Evolutionary conservation across 2,888 invertebrate genomes (phyloP), one percentile per base, ranked within the genome.

Genomic region (Caradrina kadenii): DNA sequence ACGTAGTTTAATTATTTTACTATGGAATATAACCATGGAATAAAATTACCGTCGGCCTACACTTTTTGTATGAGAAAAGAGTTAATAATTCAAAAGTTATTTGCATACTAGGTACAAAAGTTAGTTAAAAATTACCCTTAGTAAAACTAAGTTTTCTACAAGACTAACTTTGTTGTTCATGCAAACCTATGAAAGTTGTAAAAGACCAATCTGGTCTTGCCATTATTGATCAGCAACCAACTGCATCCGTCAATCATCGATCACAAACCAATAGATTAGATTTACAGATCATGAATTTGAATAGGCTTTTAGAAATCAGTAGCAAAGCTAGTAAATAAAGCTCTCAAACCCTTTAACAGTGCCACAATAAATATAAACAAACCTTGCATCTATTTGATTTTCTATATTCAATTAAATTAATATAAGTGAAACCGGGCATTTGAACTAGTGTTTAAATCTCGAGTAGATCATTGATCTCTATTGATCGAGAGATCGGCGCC

Each of bases 391-490:
- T 63, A 35, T 70, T 66, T 53, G 53, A 59, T 73, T 81, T 65
- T 68, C 50, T 64, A 61, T 60, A 65, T 67, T 79, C 67, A 69
- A 72, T 63, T 50, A 65, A 69, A 72, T 63, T 50, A 65, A 74
- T 48, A 42, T 59, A 69, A 75, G 66, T 54, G 71, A 84, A 83
- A 80, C 78, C 78, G 75, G 69, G 75, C 56, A 70, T 69, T 75
- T 65, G 61, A 83, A 88, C 89, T 89, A 90, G 90, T 90, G 91
- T 91, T 92, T 91, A 94, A 95, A 95, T 95, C 95, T 94, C 93
- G 83, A 88, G 90, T 93, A 92, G 95, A 94, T 92, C 95, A 91
- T 92, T 95, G 95, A 93, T 95, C 95, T 92, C 91, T 88, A 84
- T 85, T 86, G 90, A 89, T 88, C 90, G 90, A 89, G 90, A 89